Evolutionary conservation across 2,888 invertebrate species (phyloP), one percentile per base, ranked within the genome.

Genomic region (Pinctada fucata): DNA sequence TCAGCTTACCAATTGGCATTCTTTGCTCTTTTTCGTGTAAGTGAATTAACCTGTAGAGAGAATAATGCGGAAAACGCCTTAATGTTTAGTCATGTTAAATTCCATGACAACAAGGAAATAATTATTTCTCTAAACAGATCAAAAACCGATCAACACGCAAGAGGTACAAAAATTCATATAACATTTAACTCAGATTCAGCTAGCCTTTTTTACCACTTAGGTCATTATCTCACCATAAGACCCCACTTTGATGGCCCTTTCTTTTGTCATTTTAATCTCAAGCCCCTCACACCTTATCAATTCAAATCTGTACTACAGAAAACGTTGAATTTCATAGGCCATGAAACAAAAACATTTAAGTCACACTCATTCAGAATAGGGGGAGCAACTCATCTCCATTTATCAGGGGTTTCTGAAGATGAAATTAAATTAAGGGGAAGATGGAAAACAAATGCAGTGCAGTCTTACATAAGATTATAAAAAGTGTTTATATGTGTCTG

Each of bases 281-380:
- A 47, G n/a, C 65, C 66, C 3, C 10, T 79, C 8, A 79, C 75
- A 8, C 5, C 65, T 1, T 75, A 66, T 52, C 71, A 75, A 2
- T 74, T 78, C 16, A 66, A 50, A 3, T 31, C 64, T 3, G 75
- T 75, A 10, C 10, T 79, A 8, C 73, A 74, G 47, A 74, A 66
- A 70, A 50, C 63, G 2, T 16, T 78, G 13, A 13, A 10, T 2
- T 72, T 58, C 45, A 52, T 52, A 45, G 72, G 66, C 2, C 2
- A 66, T 8, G 72, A 72, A n/a, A 45, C 66, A 63, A 48, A 48
- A 6, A 13, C 51, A 47, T 72, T 72, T 3, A 79, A 75, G n/a
- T 75, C 79, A 2, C 66, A 75, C 63, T 72, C 72, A 3, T 79
- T 79, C 65, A 72, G 79, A 65, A 79, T 79, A 16, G 79, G 76